Conservation (phyloP, 2,888 invertebrate species). For the Monoplex corrugatus region DNA sequence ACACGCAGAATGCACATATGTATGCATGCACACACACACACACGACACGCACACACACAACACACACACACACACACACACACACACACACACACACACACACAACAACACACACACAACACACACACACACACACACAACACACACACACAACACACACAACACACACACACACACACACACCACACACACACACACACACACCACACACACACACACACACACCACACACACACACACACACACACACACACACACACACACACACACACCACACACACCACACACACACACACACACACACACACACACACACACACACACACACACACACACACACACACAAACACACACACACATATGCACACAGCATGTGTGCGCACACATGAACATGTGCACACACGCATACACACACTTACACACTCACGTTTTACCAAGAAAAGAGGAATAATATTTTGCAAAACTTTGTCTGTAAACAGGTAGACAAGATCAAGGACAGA, state of each 20-base stretch:
- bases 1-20: background rate
- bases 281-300: background rate
- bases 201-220: no score
- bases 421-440: background rate
- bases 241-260: background rate
- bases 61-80: background rate
- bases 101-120: background rate
- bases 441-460: slow-evolving; percentile 41
- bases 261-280: background rate
- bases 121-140: no score
- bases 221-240: background rate
- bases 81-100: background rate
- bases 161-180: no score
- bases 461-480: slow-evolving; percentile 58
- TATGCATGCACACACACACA: no score
- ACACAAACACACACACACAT: background rate
- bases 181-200: background rate
- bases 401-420: background rate
- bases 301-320: background rate
- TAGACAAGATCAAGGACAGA: slow-evolving; percentile 70
- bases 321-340: background rate
- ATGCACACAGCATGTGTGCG: background rate
- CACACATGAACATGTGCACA: background rate
- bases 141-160: no score
- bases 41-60: background rate